Evolutionary conservation across 2,797 vertebrate genomes (phyloP).

Genomic region (Coilia nasus): DNA sequence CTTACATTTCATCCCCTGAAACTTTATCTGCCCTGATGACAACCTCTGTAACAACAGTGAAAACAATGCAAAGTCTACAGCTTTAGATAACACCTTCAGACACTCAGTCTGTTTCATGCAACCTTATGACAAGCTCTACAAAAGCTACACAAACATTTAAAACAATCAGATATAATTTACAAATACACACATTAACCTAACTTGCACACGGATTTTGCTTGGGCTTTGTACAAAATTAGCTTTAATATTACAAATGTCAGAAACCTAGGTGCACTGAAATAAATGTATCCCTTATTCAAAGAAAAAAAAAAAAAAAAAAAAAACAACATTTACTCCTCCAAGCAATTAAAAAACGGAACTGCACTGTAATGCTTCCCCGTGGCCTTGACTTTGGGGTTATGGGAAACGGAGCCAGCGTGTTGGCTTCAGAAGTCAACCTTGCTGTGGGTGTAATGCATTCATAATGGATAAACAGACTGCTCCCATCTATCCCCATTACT

Average conservation of each 20-base stretch:
- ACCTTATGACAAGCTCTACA: background rate
- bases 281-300: background rate
- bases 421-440: background rate
- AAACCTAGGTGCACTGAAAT: background rate
- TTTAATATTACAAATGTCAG: background rate
- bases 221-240: background rate
- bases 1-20: background rate
- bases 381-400: background rate
- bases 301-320: background rate
- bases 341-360: background rate
- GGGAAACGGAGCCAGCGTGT: background rate
- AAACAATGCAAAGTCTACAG: background rate
- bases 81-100: background rate
- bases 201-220: background rate
- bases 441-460: background rate
- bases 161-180: background rate
- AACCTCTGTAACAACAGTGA: background rate
- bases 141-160: background rate
- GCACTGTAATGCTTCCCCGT: background rate
- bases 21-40: background rate
- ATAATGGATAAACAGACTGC: slow-evolving; percentile 16
- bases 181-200: background rate
- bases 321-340: background rate
- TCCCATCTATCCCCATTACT: background rate
- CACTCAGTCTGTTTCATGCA: background rate